These are phyloP conservation scores for Chiroxiphia lanceolata DNA, from an alignment of 2,797 vertebrate species.

Conservation along the genomic window DNA sequence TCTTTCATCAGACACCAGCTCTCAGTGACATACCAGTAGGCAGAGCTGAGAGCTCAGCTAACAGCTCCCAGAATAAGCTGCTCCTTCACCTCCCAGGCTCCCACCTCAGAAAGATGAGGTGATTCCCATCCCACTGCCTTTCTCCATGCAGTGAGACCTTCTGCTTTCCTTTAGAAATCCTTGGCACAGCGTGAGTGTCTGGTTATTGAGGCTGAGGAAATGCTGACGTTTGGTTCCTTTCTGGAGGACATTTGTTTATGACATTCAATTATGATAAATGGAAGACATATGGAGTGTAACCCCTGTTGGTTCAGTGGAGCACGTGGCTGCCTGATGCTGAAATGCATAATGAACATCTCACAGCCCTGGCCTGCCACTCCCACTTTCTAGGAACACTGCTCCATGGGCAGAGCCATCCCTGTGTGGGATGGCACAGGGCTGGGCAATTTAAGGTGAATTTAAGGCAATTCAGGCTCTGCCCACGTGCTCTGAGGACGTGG, in stretches of 20 bases:
- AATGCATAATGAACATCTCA: accelerated
- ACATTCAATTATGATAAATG: not conserved
- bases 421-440: not conserved
- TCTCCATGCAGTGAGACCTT: not conserved
- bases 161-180: not conserved
- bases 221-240: not conserved
- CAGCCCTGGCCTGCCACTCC: not conserved
- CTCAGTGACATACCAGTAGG: not conserved
- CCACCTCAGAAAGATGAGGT: not conserved
- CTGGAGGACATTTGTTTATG: not conserved
- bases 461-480: not conserved
- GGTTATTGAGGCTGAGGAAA: not conserved
- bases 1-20: not conserved
- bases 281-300: not conserved
- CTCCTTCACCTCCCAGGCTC: not conserved
- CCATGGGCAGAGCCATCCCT: not conserved
- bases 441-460: not conserved
- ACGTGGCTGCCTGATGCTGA: accelerated
- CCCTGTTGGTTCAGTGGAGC: not conserved
- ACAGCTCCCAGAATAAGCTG: not conserved
- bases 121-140: not conserved
- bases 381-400: not conserved
- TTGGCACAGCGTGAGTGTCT: accelerated
- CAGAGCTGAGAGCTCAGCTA: not conserved
- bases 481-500: not conserved